Evolutionary conservation across 2,113 vertebrate species (phyloP).

Genomic region (Malurus elegans): DNA sequence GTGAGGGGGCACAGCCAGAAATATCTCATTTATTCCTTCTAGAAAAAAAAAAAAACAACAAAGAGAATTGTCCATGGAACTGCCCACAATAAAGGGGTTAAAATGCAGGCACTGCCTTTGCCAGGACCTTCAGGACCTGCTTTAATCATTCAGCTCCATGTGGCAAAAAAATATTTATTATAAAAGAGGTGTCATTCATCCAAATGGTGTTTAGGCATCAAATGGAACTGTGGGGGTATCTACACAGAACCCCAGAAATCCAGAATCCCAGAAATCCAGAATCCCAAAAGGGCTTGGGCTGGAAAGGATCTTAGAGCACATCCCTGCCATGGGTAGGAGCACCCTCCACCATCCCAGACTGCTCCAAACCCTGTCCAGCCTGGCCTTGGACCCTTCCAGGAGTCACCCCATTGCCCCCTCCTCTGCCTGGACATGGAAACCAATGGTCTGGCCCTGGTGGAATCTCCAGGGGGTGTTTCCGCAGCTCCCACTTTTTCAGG

Average conservation of each 20-base stretch:
- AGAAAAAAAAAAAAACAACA: neutral
- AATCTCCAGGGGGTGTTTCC: neutral
- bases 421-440: neutral
- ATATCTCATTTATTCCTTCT: neutral
- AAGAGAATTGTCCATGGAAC: fast-evolving
- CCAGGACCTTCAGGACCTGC: neutral
- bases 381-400: neutral
- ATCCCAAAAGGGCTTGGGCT: neutral
- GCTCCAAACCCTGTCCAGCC: fast-evolving
- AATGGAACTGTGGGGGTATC: neutral
- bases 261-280: neutral
- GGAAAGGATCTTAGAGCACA: neutral
- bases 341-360: fast-evolving
- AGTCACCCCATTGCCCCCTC: fast-evolving
- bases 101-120: neutral
- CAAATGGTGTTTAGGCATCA: neutral
- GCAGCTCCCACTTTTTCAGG: neutral
- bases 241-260: neutral
- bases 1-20: neutral
- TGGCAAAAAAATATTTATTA: neutral
- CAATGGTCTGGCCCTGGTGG: neutral
- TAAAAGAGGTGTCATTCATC: neutral
- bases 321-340: neutral
- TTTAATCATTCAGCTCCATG: neutral
- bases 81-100: neutral